These are phyloP conservation scores for Pimephales promelas DNA, from an alignment of 2,113 vertebrate species.

Conservation along the genomic window DNA sequence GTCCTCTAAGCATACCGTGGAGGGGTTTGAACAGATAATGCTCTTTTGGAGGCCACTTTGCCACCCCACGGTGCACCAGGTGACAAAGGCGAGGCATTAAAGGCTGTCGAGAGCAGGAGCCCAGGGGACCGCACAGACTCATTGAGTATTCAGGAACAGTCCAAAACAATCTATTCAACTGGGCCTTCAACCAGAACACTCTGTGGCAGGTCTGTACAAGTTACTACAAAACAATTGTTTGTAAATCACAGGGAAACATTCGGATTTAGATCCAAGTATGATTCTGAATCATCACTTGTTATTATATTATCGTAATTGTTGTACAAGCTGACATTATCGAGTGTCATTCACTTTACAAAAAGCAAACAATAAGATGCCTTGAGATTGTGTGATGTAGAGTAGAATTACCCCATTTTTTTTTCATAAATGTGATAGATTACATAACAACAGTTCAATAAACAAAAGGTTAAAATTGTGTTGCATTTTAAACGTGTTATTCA, in stretches of 20 bases:
- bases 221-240: not conserved
- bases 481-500: not conserved
- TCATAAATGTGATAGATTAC: not conserved
- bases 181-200: slow-evolving; percentile 19
- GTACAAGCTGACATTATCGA: not conserved
- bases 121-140: slow-evolving; percentile 40
- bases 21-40: slow-evolving; percentile 58
- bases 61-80: slow-evolving; percentile 44
- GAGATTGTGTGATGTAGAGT: not conserved
- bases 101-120: slow-evolving; percentile 38
- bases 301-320: not conserved
- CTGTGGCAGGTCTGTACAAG: not conserved
- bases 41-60: slow-evolving; percentile 33
- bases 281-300: not conserved
- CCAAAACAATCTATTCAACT: slow-evolving; percentile 39
- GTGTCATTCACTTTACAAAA: not conserved
- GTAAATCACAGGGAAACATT: not conserved
- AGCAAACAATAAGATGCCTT: not conserved
- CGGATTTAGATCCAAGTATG: not conserved
- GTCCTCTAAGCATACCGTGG: slow-evolving; percentile 54
- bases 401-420: not conserved
- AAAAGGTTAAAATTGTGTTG: not conserved
- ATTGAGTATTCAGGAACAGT: slow-evolving; percentile 35
- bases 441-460: not conserved
- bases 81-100: slow-evolving; percentile 52